Evolutionary conservation across 2,888 invertebrate genomes (phyloP).

Genomic region (Corythucha ciliata): DNA sequence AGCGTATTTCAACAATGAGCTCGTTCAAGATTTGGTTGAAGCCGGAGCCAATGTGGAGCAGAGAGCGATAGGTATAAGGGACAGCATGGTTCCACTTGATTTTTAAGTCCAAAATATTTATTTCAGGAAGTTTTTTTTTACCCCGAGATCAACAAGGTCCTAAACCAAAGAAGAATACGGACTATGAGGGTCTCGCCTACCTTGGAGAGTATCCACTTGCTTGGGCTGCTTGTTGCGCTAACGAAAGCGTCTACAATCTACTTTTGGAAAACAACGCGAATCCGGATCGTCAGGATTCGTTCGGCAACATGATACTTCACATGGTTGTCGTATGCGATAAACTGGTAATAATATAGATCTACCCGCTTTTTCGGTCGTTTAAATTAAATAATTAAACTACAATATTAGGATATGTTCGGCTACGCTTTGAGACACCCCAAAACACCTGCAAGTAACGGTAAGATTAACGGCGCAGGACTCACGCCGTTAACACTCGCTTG

Average conservation of each 20-base stretch:
- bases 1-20: conserved; percentile 90
- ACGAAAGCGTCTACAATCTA: conserved; percentile 93
- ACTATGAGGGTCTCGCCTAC: conserved; percentile 94
- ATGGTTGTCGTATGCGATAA: conserved; percentile 99
- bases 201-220: conserved; percentile 94
- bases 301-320: conserved; percentile 98
- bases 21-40: conserved; percentile 86
- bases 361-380: not conserved
- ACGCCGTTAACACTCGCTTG: conserved; percentile 95
- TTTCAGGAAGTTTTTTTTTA: conserved; percentile 75
- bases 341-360: conserved; percentile 52
- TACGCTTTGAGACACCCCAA: conserved; percentile 93
- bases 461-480: conserved; percentile 77
- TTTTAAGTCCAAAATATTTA: conserved; percentile 2
- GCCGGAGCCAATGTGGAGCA: conserved; percentile 87
- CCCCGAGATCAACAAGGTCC: conserved; percentile 86
- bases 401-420: conserved; percentile 92
- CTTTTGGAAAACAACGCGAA: conserved; percentile 85
- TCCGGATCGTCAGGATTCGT: conserved; percentile 91
- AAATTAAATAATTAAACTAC: too few species aligned
- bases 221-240: conserved; percentile 95
- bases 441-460: conserved; percentile 83
- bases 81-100: not conserved
- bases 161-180: conserved; percentile 69
- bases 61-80: conserved; percentile 84